Percentiles rank a stretch among this genome's conserved stretches.
Conservation (phyloP, 2,797 vertebrate species). For the Choloepus didactylus region DNA sequence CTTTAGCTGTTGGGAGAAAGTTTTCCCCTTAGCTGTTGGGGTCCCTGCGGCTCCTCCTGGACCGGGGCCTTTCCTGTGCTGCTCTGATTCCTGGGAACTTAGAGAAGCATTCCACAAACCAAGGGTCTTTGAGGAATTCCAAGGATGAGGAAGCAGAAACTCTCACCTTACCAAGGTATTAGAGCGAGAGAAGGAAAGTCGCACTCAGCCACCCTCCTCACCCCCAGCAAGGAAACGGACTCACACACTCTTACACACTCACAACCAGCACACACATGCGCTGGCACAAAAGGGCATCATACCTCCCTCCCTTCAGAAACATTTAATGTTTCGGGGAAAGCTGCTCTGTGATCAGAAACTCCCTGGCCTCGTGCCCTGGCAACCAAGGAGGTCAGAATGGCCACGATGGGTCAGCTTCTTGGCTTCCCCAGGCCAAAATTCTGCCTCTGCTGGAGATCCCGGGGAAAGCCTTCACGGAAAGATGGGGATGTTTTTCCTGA, state of each 20-base stretch:
- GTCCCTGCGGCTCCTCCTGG: background rate
- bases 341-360: constrained; percentile 63
- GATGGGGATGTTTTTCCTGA: background rate
- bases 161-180: background rate
- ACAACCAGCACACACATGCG: background rate
- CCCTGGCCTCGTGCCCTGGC: background rate
- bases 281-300: background rate
- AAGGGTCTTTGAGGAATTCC: constrained; percentile 22
- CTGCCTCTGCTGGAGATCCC: background rate
- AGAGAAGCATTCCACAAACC: background rate
- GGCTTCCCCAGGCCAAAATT: background rate
- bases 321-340: constrained; percentile 54
- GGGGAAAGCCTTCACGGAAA: constrained; percentile 12
- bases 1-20: background rate
- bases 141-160: background rate
- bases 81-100: background rate
- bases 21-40: background rate
- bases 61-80: background rate
- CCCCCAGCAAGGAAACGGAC: background rate
- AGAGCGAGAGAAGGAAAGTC: background rate
- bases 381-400: background rate
- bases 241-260: background rate
- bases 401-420: background rate
- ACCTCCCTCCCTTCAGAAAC: constrained; percentile 10
- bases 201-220: background rate